These are phyloP conservation scores for Zeuzera pyrina DNA, from an alignment of 2,888 invertebrate species.

Conservation along the genomic window DNA sequence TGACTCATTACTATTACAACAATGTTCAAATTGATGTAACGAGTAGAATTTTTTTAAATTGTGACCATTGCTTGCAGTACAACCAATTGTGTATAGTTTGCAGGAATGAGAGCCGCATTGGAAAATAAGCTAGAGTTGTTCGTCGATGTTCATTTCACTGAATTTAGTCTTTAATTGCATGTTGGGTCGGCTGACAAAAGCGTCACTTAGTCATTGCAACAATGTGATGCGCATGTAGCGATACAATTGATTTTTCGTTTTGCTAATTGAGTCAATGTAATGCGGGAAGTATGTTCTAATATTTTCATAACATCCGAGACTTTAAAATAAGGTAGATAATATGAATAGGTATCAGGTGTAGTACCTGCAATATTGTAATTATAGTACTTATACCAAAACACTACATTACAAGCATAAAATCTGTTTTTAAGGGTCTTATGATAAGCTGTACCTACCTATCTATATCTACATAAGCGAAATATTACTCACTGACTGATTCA, in stretches of 20 bases:
- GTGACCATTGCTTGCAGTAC: neutral
- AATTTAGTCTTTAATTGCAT: constrained; percentile 25
- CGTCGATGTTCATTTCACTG: neutral
- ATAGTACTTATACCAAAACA: too few relatives aligned
- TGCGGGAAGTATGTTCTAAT: too few relatives aligned
- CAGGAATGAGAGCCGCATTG: neutral
- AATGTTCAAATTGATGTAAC: constrained; percentile 3
- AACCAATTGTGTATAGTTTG: neutral
- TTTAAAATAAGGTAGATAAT: too few relatives aligned
- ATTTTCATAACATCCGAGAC: too few relatives aligned
- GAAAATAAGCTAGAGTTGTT: neutral
- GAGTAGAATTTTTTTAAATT: neutral
- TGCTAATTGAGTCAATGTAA: constrained; percentile 30
- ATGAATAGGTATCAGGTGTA: too few relatives aligned
- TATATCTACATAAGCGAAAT: too few relatives aligned
- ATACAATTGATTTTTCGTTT: constrained; percentile 48
- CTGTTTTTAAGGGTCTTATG: too few relatives aligned
- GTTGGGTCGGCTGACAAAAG: constrained; percentile 40
- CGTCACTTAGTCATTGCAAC: constrained; percentile 35
- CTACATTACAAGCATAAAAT: too few relatives aligned
- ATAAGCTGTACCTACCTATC: too few relatives aligned
- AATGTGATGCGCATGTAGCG: constrained; percentile 42
- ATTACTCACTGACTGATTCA: too few relatives aligned
- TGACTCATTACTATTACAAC: constrained; percentile 27
- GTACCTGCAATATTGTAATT: too few relatives aligned